Evolutionary conservation across 2,113 vertebrate genomes (phyloP).

Genomic region (mouse (Mus musculus)): DNA sequence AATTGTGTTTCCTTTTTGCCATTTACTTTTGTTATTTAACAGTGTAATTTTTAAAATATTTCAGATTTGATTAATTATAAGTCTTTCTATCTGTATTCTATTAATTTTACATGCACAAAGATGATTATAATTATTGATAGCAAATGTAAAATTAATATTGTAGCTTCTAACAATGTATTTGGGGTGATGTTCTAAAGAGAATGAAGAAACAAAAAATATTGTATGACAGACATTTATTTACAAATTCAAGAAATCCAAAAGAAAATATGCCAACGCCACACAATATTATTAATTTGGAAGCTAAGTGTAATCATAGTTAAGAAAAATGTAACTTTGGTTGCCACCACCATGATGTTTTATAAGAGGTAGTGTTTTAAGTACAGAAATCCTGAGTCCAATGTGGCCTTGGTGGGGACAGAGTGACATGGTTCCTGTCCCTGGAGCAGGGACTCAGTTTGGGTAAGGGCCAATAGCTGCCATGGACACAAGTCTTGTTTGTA

Average conservation of each 20-base stretch:
- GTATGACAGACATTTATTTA: neutral
- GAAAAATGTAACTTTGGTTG: neutral
- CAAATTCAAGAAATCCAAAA: neutral
- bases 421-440: no score
- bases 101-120: neutral
- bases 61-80: neutral
- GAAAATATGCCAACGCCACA: neutral
- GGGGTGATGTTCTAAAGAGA: neutral
- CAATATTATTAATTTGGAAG: neutral
- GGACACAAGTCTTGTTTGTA: no score
- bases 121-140: neutral
- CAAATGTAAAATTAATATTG: neutral
- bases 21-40: neutral
- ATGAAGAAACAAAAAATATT: neutral
- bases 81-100: neutral
- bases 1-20: neutral
- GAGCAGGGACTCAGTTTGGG: no score
- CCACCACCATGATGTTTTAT: neutral
- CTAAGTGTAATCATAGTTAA: neutral
- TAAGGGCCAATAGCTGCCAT: no score
- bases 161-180: neutral
- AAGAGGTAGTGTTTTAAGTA: neutral
- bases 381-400: no score
- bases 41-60: neutral
- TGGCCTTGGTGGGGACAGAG: no score